Evolutionary conservation across 2,113 vertebrate species (phyloP), one percentile per base, ranked within the genome.

Genomic region (Ivindomyrus marchei): DNA sequence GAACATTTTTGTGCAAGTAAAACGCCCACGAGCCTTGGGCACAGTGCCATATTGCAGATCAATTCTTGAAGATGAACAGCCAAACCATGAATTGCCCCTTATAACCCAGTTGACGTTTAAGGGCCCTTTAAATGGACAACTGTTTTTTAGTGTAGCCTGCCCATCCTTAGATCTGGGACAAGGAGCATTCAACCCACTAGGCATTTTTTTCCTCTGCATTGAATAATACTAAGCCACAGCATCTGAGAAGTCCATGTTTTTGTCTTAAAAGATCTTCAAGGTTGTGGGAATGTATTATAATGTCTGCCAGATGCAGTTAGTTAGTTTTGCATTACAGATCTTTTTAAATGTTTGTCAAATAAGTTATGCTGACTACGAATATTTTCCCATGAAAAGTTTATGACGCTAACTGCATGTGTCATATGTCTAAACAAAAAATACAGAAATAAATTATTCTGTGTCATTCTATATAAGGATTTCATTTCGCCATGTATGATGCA

Each of bases 11-110:
- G 21, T 24, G 56, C 21, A 24, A 58, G 56, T 58, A 58, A 24
- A 58, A 58, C 7, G 7, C 56, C 56, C 21, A 58, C 7, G 7
- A n/a, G 56, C 6, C 8, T 27, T 66, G n/a, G 24, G n/a, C n/a
- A 27, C 62, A 66, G n/a, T 70, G 62, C 62, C n/a, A 31, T 39
- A 11, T 39, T 92, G 52, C 88, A 50, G 52, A 89, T 91, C n/a
- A 24, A 31, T 90, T 91, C 87, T 87, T 89, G 50, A n/a, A 91
- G 66, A 70, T 70, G 36, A 89, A 89, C 47, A 58, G 31, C 49
- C 90, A 89, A 53, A 87, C 91, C n/a, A 19, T 90, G n/a, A 84
- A 88, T 74, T 15, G n/a, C 21, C 47, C 9, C 46, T 4, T 36
- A 52, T 27, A 31, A 5, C 47, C 89, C 24, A 36, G 27, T 49